Evolutionary conservation across 1,140 invertebrate species (phyloP).

Genomic region (Sinonovacula constricta): DNA sequence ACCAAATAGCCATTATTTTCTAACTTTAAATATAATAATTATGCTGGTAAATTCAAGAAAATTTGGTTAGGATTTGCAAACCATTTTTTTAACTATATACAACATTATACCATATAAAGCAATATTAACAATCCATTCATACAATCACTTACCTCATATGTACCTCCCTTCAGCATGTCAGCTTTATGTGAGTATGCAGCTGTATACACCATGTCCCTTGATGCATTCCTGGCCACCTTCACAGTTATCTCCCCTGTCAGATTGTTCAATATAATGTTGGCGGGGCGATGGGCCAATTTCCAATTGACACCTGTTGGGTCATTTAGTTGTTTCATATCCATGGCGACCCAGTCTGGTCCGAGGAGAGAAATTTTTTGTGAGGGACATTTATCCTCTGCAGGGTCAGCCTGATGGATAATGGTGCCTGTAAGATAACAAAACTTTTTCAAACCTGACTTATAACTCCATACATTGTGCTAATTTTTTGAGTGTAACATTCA

Average conservation of each 20-base stretch:
- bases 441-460: too few species aligned
- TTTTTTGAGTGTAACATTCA: too few species aligned
- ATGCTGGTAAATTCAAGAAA: too few species aligned
- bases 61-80: too few species aligned
- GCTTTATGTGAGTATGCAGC: conserved; percentile 53
- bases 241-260: conserved; percentile 48
- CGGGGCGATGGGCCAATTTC: conserved; percentile 9
- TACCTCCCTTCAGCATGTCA: conserved; percentile 25
- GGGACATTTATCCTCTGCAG: conserved; percentile 40
- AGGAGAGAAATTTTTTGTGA: conserved; percentile 6
- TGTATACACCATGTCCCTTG: conserved; percentile 42
- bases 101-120: too few species aligned
- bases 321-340: background rate
- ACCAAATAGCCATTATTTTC: too few species aligned
- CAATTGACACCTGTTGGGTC: conserved; percentile 17
- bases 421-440: too few species aligned
- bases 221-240: conserved; percentile 55
- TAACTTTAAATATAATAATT: too few species aligned
- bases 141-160: conserved; percentile 27
- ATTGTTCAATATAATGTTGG: conserved; percentile 24
- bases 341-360: conserved; percentile 18
- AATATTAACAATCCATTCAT: too few species aligned
- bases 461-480: too few species aligned
- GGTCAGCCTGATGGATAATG: conserved; percentile 26
- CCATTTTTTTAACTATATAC: too few species aligned